A percentile compares a stretch with the other conserved stretches of the same genome.
These are phyloP conservation scores for Sesia bembeciformis DNA, from an alignment of 2,888 invertebrate species.

Conservation along the genomic window DNA sequence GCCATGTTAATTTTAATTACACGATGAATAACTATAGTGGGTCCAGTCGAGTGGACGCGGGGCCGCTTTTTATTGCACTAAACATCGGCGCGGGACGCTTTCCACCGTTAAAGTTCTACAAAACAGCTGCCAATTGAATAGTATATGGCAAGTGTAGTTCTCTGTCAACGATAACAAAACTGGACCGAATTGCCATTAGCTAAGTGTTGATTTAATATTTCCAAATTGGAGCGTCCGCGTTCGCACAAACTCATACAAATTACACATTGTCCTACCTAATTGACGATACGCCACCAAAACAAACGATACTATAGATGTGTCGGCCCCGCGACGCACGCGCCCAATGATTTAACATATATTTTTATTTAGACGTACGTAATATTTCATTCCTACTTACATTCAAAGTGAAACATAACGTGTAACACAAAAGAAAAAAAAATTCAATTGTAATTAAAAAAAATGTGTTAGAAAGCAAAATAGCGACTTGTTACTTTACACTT, in stretches of 20 bases:
- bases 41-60: constrained; percentile 1
- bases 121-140: too few species aligned
- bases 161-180: too few species aligned
- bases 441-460: constrained; percentile 52
- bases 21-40: constrained; percentile 27
- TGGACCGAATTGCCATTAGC: too few species aligned
- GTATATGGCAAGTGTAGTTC: too few species aligned
- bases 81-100: too few species aligned
- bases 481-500: constrained; percentile 51
- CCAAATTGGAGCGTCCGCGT: too few species aligned
- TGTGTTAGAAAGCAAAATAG: constrained; percentile 57
- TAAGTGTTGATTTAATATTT: too few species aligned
- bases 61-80: constrained; percentile 4
- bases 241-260: too few species aligned
- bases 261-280: background rate
- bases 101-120: too few species aligned
- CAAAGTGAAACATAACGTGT: constrained; percentile 48
- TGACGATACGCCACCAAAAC: background rate
- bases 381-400: constrained; percentile 59
- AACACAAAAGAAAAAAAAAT: constrained; percentile 36
- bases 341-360: constrained; percentile 30
- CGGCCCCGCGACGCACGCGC: constrained; percentile 25
- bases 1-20: constrained; percentile 49
- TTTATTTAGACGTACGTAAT: constrained; percentile 42
- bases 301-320: constrained; percentile 7